phyloP scores from a whole-genome alignment of 2,113 vertebrate genomes.

The Callocephalon fimbriatum region DNA sequence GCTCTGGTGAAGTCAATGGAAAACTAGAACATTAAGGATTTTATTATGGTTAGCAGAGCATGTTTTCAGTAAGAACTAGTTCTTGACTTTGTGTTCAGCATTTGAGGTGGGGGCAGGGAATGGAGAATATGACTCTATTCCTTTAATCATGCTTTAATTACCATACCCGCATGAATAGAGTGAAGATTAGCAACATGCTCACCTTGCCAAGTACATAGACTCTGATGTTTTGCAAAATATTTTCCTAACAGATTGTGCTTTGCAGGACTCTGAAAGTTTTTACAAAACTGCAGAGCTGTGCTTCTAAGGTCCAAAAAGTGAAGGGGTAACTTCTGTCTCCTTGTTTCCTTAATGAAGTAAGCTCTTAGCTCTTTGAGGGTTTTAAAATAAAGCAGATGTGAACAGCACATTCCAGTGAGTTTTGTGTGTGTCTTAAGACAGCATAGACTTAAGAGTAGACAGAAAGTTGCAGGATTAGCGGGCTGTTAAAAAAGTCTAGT shows the following conservation, averaged over 20 bases:
- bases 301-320: not conserved
- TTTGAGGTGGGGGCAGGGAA: not conserved
- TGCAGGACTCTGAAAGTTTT: not conserved
- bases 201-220: not conserved
- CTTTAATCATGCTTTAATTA: not conserved
- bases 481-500: not conserved
- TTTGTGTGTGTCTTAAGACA: not conserved
- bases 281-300: not conserved
- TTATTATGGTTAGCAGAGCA: not conserved
- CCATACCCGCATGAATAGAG: not conserved
- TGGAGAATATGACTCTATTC: not conserved
- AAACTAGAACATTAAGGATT: not conserved
- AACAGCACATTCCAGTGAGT: not conserved
- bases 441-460: not conserved
- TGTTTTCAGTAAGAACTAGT: not conserved
- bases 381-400: not conserved
- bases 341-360: rapidly evolving
- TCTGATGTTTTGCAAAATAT: not conserved
- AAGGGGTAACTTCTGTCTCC: not conserved
- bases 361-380: not conserved
- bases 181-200: not conserved
- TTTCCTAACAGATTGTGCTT: not conserved
- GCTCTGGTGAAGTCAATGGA: not conserved
- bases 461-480: not conserved
- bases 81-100: not conserved